Percentiles rank a stretch among this genome's conserved stretches.
phyloP scores from a whole-genome alignment of 2,888 invertebrate genomes.

The Nomada lathburiana region DNA sequence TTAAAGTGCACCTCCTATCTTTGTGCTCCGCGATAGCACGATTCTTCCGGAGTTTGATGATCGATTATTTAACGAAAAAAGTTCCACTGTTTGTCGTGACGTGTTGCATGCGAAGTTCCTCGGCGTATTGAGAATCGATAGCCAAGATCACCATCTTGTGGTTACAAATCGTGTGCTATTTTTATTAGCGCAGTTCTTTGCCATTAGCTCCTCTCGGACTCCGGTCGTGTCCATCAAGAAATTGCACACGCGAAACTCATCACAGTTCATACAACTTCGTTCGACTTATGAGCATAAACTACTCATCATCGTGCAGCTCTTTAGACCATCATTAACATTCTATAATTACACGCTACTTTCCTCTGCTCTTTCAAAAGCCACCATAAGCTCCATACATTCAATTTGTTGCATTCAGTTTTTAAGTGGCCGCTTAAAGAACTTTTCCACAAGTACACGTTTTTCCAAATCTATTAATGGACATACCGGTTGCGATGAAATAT shows the following conservation, averaged over 20 bases:
- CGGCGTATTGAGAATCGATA: constrained; percentile 37
- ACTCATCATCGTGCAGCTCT: neutral
- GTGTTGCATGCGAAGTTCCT: constrained; percentile 38
- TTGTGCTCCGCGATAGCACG: neutral
- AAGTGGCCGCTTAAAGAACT: too few relatives aligned
- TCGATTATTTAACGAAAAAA: constrained; percentile 32
- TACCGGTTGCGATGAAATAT: too few relatives aligned
- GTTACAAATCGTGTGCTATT: constrained; percentile 15
- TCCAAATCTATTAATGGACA: too few relatives aligned
- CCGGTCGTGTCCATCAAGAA: constrained; percentile 2
- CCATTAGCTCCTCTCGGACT: neutral
- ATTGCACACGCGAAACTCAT: neutral
- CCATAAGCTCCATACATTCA: neutral
- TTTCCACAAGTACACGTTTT: too few relatives aligned
- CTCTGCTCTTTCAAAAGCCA: neutral
- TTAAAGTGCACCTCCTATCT: neutral
- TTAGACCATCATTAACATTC: neutral
- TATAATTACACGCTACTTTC: neutral
- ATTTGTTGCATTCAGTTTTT: too few relatives aligned
- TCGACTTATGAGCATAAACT: neutral
- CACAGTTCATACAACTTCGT: neutral
- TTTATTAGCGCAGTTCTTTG: constrained; percentile 12
- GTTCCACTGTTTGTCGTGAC: constrained; percentile 48
- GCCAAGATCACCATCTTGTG: constrained; percentile 27
- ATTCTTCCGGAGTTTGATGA: neutral